These are phyloP conservation scores for Pogoniulus pusillus DNA, from an alignment of 2,797 vertebrate genomes.

Conservation along the genomic window DNA sequence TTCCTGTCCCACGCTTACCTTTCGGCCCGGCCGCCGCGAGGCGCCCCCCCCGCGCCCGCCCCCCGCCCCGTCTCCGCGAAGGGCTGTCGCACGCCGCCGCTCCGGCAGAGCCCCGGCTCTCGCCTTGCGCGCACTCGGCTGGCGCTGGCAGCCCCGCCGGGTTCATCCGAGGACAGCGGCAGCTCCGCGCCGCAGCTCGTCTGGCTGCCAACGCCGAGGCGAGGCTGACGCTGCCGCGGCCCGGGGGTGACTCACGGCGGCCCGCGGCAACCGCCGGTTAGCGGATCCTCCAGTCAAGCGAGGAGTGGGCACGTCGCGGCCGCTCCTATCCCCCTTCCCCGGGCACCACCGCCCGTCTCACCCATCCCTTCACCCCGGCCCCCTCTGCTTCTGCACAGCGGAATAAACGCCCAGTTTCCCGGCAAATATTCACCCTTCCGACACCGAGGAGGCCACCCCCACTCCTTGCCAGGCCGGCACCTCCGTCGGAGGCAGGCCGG, in stretches of 20 bases:
- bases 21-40: constrained; percentile 6
- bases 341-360: not conserved
- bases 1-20: constrained; percentile 36
- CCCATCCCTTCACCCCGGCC: not conserved
- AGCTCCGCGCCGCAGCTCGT: constrained; percentile 54
- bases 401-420: not conserved
- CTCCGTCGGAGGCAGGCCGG: not conserved
- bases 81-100: constrained; percentile 18
- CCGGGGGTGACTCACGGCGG: constrained; percentile 27
- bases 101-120: not conserved
- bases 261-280: not conserved
- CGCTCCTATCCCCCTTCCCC: not conserved
- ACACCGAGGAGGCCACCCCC: not conserved
- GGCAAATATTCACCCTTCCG: not conserved
- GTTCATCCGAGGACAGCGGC: constrained; percentile 76
- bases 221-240: constrained; percentile 42
- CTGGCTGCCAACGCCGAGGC: constrained; percentile 59
- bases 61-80: not conserved
- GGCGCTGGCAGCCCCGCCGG: constrained; percentile 57
- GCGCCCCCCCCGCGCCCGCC: not conserved
- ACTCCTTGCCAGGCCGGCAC: not conserved
- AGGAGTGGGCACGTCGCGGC: not conserved
- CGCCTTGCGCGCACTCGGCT: constrained; percentile 60
- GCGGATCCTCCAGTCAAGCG: not conserved
- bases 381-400: not conserved